These are phyloP conservation scores for Euura saliciscinereae DNA, from an alignment of 1,140 invertebrate species.

Conservation along the genomic window DNA sequence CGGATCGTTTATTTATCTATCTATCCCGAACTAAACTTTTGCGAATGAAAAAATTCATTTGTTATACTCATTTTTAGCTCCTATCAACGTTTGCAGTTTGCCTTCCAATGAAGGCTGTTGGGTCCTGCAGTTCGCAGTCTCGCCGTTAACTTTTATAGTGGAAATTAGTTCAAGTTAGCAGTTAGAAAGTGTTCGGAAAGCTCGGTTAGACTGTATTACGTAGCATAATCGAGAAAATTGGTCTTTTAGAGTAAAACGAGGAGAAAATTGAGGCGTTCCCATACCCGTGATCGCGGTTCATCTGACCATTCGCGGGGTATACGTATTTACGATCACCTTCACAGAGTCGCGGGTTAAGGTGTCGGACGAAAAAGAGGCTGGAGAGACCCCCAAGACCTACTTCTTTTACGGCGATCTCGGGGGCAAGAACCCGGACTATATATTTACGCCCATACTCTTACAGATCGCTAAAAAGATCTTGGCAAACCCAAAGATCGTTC, in stretches of 20 bases:
- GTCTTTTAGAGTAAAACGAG: constrained; percentile 5
- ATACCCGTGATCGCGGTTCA: too few species aligned
- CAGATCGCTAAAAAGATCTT: constrained; percentile 5
- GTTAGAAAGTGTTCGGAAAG: neutral
- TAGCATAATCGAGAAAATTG: neutral
- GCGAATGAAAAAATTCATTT: too few species aligned
- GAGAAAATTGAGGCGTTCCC: neutral
- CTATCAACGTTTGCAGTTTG: too few species aligned
- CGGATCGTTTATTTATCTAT: too few species aligned
- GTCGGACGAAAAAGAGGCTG: neutral
- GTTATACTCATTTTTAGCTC: too few species aligned
- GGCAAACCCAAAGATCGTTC: neutral
- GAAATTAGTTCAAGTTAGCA: neutral
- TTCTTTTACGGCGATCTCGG: neutral
- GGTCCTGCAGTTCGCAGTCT: too few species aligned
- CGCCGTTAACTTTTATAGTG: neutral
- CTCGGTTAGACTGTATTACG: neutral
- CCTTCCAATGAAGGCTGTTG: too few species aligned
- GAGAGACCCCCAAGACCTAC: neutral
- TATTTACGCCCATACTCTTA: constrained; percentile 1
- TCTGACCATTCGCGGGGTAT: neutral
- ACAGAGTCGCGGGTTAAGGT: neutral
- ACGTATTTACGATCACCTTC: neutral
- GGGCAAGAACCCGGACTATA: neutral
- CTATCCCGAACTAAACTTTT: too few species aligned